A percentile compares a stretch with the other conserved stretches of the same genome.
phyloP scores from a whole-genome alignment of 2,113 vertebrate species.

The Eretmochelys imbricata region DNA sequence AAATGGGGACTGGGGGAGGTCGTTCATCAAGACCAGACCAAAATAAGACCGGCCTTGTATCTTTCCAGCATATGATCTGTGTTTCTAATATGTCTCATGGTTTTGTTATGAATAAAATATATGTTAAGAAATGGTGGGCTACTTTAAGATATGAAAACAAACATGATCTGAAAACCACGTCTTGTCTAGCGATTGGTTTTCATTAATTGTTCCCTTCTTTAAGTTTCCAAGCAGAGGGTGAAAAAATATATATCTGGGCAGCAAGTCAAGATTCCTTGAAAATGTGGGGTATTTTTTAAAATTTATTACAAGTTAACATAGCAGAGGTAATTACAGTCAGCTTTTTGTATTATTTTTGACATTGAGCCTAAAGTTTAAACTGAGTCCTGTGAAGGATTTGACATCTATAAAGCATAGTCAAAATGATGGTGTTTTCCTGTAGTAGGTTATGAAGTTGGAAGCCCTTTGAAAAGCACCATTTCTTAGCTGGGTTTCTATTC shows the following conservation, averaged over 20 bases:
- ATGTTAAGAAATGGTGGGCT: neutral
- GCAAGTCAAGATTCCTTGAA: constrained; percentile 67
- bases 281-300: constrained; percentile 19
- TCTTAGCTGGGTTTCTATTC: constrained; percentile 41
- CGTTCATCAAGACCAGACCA: neutral
- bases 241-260: constrained; percentile 67
- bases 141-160: constrained; percentile 51
- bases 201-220: constrained; percentile 67
- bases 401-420: constrained; percentile 41
- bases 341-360: constrained; percentile 66
- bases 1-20: neutral
- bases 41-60: constrained; percentile 1
- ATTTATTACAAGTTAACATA: constrained; percentile 52
- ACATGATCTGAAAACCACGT: constrained; percentile 38
- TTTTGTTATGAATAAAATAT: constrained; percentile 44
- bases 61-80: constrained; percentile 17
- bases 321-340: constrained; percentile 45
- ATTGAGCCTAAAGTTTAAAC: constrained; percentile 54
- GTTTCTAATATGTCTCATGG: neutral
- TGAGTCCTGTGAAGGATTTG: constrained; percentile 31
- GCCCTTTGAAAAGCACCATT: constrained; percentile 32
- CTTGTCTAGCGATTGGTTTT: constrained; percentile 53
- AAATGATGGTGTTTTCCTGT: constrained; percentile 52
- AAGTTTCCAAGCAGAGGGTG: constrained; percentile 60
- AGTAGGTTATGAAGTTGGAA: constrained; percentile 21